Percentiles rank a stretch among this genome's conserved stretches.
phyloP scores from a whole-genome alignment of 2,888 invertebrate genomes.

The Drosophila diplacantha region DNA sequence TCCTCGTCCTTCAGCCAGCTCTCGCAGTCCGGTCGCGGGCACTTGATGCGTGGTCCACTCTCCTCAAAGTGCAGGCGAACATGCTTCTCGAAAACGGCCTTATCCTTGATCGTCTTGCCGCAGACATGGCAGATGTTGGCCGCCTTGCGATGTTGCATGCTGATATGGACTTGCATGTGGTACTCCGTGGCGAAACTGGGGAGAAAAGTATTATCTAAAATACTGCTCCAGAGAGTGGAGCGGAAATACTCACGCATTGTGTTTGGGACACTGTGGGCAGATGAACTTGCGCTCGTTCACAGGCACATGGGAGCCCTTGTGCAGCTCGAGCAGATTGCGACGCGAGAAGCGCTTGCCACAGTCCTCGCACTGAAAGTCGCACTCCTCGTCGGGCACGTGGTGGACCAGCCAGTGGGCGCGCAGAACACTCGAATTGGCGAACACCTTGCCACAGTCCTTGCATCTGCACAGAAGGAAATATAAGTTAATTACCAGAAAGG shows the following conservation, averaged over 20 bases:
- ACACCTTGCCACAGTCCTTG: slow-evolving; percentile 74
- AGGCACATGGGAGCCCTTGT: slow-evolving; percentile 74
- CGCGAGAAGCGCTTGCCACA: slow-evolving; percentile 76
- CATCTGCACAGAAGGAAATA: slow-evolving; percentile 56
- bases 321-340: slow-evolving; percentile 72
- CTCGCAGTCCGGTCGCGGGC: slow-evolving; percentile 75
- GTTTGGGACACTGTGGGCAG: slow-evolving; percentile 68
- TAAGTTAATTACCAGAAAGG: too few species aligned
- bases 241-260: slow-evolving; percentile 59
- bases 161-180: slow-evolving; percentile 73
- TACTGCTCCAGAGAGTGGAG: too few species aligned
- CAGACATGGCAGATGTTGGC: slow-evolving; percentile 77
- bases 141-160: slow-evolving; percentile 73
- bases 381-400: slow-evolving; percentile 74
- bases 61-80: slow-evolving; percentile 75
- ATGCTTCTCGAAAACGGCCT: slow-evolving; percentile 76
- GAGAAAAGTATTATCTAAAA: not conserved
- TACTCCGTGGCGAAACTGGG: slow-evolving; percentile 75
- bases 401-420: slow-evolving; percentile 74
- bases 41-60: slow-evolving; percentile 76
- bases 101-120: slow-evolving; percentile 76
- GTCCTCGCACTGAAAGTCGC: slow-evolving; percentile 73
- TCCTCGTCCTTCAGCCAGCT: slow-evolving; percentile 77
- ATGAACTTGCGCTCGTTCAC: slow-evolving; percentile 66
- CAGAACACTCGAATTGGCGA: slow-evolving; percentile 74